Base-by-base conservation (phyloP, 2,888 invertebrate genomes). In the Drosophila rellima region DNA sequence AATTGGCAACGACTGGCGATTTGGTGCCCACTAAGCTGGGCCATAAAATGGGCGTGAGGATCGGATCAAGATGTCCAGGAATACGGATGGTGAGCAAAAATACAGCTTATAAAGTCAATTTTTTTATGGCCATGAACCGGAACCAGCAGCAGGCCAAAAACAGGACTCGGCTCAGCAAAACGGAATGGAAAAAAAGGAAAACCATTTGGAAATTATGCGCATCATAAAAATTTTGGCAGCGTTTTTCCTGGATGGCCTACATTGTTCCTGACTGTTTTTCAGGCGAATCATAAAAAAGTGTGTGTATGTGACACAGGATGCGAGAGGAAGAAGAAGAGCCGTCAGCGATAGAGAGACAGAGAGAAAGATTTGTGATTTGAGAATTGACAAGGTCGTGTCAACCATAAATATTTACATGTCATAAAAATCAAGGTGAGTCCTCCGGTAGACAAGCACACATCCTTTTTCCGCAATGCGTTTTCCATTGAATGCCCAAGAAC, bases 371-470 rank as follows among this genome's bases (percentile, higher is more conserved):
- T 37, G 42, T 26, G 40, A 72, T 59, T 57, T 15, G 45, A 18
- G 39, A 69, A 51, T 59, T 72, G 81, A 71, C 86, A 89, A 86
- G 86, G 86, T 80, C 86, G 73, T 76, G 87, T 70, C 77, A 86
- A 78, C 79, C 81, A 88, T 86, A 89, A 88, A 89, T 87, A 87
- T 83, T 85, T 80, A 86, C 88, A 88, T 84, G 84, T 18, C 87
- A 76, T 86, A 86, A 86, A 86, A 78, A 78, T 81, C 75, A 88
- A 86, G 86, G 86, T 88, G 82, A 86, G 72, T 56, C 40, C 55
- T 20, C 17, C n/a, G 59, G 40, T 44, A 47, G 45, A 44, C 44
- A 55, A 33, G 20, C 44, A 55, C 68, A 84, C 70, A 88, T 83
- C 83, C 88, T 88, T 83, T 82, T 88, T 83, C 83, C 83, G 88